phyloP scores from a whole-genome alignment of 2,888 invertebrate genomes.

The Girardia tigrina region DNA sequence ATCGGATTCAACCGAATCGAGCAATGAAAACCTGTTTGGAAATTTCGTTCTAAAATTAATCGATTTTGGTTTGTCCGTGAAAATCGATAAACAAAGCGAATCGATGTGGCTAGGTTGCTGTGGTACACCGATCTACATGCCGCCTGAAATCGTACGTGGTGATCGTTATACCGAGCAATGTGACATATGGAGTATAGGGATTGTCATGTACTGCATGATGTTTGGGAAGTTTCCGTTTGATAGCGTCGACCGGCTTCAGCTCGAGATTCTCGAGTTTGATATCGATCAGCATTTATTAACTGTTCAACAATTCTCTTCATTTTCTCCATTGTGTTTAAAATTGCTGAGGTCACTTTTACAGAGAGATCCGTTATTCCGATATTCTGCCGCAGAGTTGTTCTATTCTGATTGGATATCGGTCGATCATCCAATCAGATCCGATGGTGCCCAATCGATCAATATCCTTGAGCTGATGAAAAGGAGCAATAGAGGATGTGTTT shows the following conservation, averaged over 20 bases:
- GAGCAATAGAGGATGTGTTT: too few relatives aligned
- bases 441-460: too few relatives aligned
- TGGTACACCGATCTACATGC: conserved; percentile 56
- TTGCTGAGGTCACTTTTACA: conserved; percentile 1
- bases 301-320: background rate
- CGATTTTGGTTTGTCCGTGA: conserved; percentile 56
- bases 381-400: conserved; percentile 23
- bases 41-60: conserved; percentile 43
- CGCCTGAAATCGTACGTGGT: conserved; percentile 55
- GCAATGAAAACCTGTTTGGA: background rate
- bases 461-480: too few relatives aligned
- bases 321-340: background rate
- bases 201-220: conserved; percentile 52
- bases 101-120: conserved; percentile 55
- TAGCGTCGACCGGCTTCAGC: background rate
- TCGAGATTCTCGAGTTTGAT: conserved; percentile 32
- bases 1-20: background rate
- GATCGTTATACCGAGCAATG: conserved; percentile 56
- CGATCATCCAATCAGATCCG: too few relatives aligned
- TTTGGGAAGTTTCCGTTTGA: conserved; percentile 32
- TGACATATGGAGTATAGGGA: conserved; percentile 57
- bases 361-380: conserved; percentile 28
- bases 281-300: background rate
- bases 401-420: too few relatives aligned
- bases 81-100: conserved; percentile 3